Evolutionary conservation across 2,113 vertebrate species (phyloP).

Genomic region (Dipodomys merriami): DNA sequence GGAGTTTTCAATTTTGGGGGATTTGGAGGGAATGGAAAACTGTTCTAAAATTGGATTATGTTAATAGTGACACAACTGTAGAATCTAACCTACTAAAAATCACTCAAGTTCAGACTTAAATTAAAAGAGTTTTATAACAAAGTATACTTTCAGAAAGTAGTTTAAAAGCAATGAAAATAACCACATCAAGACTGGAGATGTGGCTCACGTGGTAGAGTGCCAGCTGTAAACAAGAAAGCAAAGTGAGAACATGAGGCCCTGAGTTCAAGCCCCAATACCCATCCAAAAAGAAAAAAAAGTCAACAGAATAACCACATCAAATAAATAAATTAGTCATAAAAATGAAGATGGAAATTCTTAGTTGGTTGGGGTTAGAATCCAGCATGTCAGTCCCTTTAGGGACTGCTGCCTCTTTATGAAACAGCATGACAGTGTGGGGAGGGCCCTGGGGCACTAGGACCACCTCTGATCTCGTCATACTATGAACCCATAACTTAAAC

Average conservation of each 20-base stretch:
- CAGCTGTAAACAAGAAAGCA: no score
- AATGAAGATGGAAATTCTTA: not conserved
- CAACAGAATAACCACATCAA: not conserved
- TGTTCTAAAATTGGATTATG: not conserved
- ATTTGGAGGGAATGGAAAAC: not conserved
- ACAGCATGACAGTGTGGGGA: not conserved
- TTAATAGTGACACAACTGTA: not conserved
- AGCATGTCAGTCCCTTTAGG: not conserved
- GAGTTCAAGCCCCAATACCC: no score
- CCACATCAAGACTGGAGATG: not conserved
- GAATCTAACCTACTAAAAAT: constrained; percentile 14
- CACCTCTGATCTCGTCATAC: not conserved
- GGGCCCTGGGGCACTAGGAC: rapidly evolving
- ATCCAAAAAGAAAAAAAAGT: not conserved
- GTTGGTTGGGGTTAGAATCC: not conserved
- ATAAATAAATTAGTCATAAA: not conserved
- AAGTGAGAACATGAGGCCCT: no score
- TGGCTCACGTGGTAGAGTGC: no score
- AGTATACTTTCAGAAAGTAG: constrained; percentile 12
- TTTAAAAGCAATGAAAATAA: not conserved
- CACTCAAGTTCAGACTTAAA: not conserved
- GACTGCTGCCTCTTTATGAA: not conserved
- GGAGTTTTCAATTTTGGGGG: no score
- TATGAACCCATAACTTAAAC: not conserved
- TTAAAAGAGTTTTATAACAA: not conserved